phyloP scores from a whole-genome alignment of 2,888 invertebrate species.

The Chrysodeixis includens region DNA sequence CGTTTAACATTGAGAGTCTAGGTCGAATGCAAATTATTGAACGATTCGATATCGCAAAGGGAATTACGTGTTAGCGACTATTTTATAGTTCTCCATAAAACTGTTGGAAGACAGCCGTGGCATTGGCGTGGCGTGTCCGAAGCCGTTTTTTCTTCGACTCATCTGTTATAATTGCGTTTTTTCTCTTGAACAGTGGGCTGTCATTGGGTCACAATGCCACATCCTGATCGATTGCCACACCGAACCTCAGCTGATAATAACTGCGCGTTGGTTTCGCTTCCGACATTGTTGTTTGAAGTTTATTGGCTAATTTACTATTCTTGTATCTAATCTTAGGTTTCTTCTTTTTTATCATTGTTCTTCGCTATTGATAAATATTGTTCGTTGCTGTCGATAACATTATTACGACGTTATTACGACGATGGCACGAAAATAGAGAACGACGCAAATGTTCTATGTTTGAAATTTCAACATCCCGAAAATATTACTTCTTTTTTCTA shows the following conservation, averaged over 20 bases:
- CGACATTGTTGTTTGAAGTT: conserved; percentile 52
- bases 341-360: conserved; percentile 7
- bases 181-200: conserved; percentile 49
- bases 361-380: background rate
- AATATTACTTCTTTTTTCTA: too few relatives aligned
- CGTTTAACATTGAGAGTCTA: conserved; percentile 62
- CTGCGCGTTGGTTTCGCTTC: conserved; percentile 56
- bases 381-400: background rate
- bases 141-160: conserved; percentile 56
- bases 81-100: conserved; percentile 62
- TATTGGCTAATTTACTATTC: conserved; percentile 43
- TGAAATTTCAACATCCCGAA: too few relatives aligned
- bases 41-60: conserved; percentile 49
- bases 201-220: conserved; percentile 59
- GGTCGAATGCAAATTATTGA: conserved; percentile 64
- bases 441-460: too few relatives aligned
- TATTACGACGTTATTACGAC: too few relatives aligned
- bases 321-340: conserved; percentile 23
- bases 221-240: conserved; percentile 73
- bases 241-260: conserved; percentile 54
- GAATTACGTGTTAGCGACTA: conserved; percentile 49
- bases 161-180: conserved; percentile 66
- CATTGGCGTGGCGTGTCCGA: conserved; percentile 68
- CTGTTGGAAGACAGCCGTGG: conserved; percentile 59
- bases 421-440: too few relatives aligned